phyloP scores from a whole-genome alignment of 1,140 invertebrate species.

The Anastrepha ludens region DNA sequence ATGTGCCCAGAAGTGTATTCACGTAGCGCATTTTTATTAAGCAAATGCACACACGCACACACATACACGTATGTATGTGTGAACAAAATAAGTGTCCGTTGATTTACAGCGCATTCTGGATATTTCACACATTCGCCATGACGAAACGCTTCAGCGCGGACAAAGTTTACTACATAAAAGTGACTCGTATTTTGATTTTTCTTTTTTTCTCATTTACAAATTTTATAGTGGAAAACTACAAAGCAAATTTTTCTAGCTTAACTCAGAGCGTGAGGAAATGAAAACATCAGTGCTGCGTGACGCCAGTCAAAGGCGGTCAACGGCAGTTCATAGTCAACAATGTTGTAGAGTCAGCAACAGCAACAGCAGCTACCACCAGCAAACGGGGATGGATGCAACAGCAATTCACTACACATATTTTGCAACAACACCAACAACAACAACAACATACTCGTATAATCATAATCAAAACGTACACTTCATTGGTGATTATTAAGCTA shows the following conservation, averaged over 20 bases:
- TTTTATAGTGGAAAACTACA: no score
- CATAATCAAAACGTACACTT: slow-evolving; percentile 24
- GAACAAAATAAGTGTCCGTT: background rate
- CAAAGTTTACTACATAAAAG: background rate
- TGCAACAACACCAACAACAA: background rate
- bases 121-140: slow-evolving; percentile 15
- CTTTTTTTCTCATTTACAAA: no score
- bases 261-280: slow-evolving; percentile 22
- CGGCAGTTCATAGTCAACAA: background rate
- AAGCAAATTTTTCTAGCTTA: background rate
- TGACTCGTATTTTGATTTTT: no score
- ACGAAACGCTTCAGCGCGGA: background rate
- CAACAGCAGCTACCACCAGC: background rate
- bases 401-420: no score
- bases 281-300: background rate
- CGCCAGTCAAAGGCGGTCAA: slow-evolving; percentile 9
- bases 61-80: background rate
- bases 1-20: background rate
- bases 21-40: slow-evolving; percentile 15
- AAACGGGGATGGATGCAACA: no score
- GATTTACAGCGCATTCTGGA: background rate
- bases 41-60: background rate
- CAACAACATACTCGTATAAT: background rate
- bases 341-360: background rate
- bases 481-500: slow-evolving; percentile 32